Evolutionary conservation across 1,140 invertebrate species (phyloP).

Genomic region (Uloborus diversus): DNA sequence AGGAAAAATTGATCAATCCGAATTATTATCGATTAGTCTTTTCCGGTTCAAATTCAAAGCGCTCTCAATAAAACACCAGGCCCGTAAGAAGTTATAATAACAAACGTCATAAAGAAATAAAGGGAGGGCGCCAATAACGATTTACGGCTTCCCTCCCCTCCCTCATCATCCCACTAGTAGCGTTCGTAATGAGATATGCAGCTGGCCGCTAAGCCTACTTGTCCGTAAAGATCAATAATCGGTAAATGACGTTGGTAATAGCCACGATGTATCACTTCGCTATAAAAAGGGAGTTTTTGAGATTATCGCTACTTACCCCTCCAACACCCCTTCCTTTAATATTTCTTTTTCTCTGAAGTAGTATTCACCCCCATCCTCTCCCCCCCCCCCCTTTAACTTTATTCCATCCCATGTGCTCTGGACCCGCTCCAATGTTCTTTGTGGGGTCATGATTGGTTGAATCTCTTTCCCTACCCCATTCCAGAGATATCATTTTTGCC

Average conservation of each 20-base stretch:
- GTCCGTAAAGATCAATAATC: conserved; percentile 56
- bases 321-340: conserved; percentile 37
- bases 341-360: conserved; percentile 50
- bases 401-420: conserved; percentile 48
- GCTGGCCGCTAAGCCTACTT: conserved; percentile 52
- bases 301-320: conserved; percentile 48
- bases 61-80: conserved; percentile 12
- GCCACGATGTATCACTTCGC: conserved; percentile 53
- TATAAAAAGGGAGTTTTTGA: conserved; percentile 55
- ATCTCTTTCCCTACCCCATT: conserved; percentile 33
- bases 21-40: conserved; percentile 36
- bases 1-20: no score
- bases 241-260: conserved; percentile 54
- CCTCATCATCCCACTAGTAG: conserved; percentile 23
- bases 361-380: conserved; percentile 7
- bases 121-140: conserved; percentile 45
- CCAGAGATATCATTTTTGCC: conserved; percentile 50
- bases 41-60: conserved; percentile 17
- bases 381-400: no score
- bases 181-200: conserved; percentile 52
- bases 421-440: conserved; percentile 26
- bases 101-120: conserved; percentile 48
- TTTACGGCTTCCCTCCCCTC: conserved; percentile 20
- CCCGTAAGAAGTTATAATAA: conserved; percentile 33
- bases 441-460: conserved; percentile 53